Evolutionary conservation across 2,113 vertebrate species (phyloP), one percentile per base, ranked within the genome.

Genomic region (Montifringilla adamsi): DNA sequence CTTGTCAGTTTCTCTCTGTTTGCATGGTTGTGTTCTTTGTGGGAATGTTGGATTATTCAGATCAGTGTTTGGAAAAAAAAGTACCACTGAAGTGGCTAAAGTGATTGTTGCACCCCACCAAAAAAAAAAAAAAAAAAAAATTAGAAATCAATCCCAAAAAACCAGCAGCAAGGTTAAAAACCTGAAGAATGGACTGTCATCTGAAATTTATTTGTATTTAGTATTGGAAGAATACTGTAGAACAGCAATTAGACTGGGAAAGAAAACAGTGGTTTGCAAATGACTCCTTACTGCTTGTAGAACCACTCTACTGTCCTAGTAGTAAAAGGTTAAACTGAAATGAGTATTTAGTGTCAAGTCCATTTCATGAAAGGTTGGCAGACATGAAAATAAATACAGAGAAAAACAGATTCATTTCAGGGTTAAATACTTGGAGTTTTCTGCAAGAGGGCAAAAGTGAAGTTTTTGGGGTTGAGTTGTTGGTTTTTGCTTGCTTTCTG

Each of bases 11-110:
- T n/a, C 55, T 58, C 33, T 58, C n/a, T 78, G 27, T n/a, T 89
- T 18, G 1, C 16, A 0, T 28, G n/a, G 15, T 17, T 30, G 7
- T 59, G 60, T 52, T 49, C 39, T 39, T 28, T 1, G 2, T 60
- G 41, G 50, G 41, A 60, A 7, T 6, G 8, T 22, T 31, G 27
- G 27, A 6, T 76, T 83, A 7, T 41, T 44, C 56, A 23, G 14
- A 15, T 43, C 5, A 6, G 1, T 20, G 67, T 33, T 33, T n/a
- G 37, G 19, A 14, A 6, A 58, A 27, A 19, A 79, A 79, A 35
- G 1, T 4, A 9, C 14, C 23, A 6, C 1, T 28, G 0, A 27
- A 27, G 2, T 31, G 39, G 64, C 26, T 37, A 1, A 68, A 60
- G 55, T 33, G 49, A 6, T 13, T 59, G 18, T 16, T 41, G 10